Evolutionary conservation across 2,113 vertebrate species (phyloP), one percentile per base, ranked within the genome.

Genomic region (Anhinga rufa): DNA sequence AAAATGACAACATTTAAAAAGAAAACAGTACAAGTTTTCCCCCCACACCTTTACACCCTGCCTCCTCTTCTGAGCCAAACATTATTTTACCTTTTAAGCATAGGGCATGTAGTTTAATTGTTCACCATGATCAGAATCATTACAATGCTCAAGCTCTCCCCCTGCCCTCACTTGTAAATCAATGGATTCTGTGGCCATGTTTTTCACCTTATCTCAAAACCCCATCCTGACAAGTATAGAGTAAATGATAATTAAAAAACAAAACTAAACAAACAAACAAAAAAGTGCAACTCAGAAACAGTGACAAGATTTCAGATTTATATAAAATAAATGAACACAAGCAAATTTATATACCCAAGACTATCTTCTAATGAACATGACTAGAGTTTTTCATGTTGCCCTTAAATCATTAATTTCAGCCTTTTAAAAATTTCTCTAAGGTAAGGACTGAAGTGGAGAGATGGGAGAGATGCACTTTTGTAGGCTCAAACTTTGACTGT

Each of bases 211-310:
- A 77, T 7, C 25, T 76, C 40, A 86, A 90, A 64, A 32, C 16
- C 31, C 29, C 77, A 32, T 17, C 17, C 20, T 52, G 42, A n/a
- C 8, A 49, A 26, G 8, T 14, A 64, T 1, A 78, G 48, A 60
- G 7, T 17, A 74, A 72, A 65, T 1, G 5, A 84, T 22, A 55
- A 66, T 51, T 5, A 57, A n/a, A 69, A 80, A 22, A 0, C n/a
- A 66, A 78, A 72, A 4, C 14, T 16, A 46, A 46, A 8, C 17
- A 22, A 49, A 21, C 52, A 34, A 54, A 12, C 10, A 32, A 22
- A 72, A 20, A 54, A 21, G 10, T 7, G 3, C 6, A 65, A 62
- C 16, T 74, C 7, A 2, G 13, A 42, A 66, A 21, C 0, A 0
- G 17, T 40, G 17, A 52, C 17, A 14, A 58, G 12, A 61, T 44